Evolutionary conservation across 2,113 vertebrate species (phyloP), one percentile per base, ranked within the genome.

Genomic region (Paramormyrops kingsleyae): DNA sequence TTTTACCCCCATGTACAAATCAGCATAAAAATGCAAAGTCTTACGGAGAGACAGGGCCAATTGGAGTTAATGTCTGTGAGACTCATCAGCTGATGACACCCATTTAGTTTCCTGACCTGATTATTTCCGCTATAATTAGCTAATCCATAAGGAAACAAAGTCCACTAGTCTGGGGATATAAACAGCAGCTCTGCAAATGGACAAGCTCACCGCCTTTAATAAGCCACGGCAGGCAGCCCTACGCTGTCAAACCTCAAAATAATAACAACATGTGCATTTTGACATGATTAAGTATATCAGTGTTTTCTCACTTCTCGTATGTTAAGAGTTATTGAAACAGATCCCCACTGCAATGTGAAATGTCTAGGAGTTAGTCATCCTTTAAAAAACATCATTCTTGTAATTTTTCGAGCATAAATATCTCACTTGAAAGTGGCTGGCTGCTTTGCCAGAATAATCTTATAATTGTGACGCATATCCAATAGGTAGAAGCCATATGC

Each of bases 71-170:
- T 46, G 77, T 89, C 39, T 56, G 24, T 59, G 52, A 46, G 80
- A 47, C 53, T 47, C 24, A 44, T 84, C 89, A 62, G 52, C 35
- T 39, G n/a, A 31, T 56, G 39, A 17, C 80, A 89, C 17, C 53
- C 80, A 89, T 85, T 89, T 85, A 89, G 21, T 85, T 89, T 84
- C 52, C 52, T 89, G 89, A 89, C 77, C 89, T 85, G 77, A 52
- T 46, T 89, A 89, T 85, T 89, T 85, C 53, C 62, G 80, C 77
- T 80, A 89, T 62, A 89, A 85, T 89, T 89, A 89, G 52, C 53
- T 85, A 85, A 84, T 89, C 80, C 80, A 46, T 84, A 46, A 59
- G 80, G 89, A 62, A 89, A 46, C 35, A 84, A 62, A 89, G 35
- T 59, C 39, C 31, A n/a, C 52, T 52, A 70, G 42, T 31, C 59